A percentile compares a stretch with the other conserved stretches of the same genome.
Evolutionary conservation across 2,797 vertebrate genomes (phyloP).

Genomic region (Hirundo rustica): DNA sequence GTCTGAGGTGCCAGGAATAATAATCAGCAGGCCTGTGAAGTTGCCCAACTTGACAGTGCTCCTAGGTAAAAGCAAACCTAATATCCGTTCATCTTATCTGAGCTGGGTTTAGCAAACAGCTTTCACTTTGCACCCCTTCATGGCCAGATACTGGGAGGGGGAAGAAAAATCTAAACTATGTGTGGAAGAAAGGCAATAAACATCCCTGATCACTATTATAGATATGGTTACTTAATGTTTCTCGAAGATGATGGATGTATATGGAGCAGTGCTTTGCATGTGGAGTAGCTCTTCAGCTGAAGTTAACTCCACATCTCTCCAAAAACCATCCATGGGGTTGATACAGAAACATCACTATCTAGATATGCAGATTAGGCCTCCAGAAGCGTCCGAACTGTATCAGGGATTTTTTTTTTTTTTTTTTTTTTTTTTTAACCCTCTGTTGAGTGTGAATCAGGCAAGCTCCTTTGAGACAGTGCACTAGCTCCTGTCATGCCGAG

Average conservation of each 20-base stretch:
- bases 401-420: neutral
- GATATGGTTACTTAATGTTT: neutral
- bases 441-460: neutral
- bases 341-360: neutral
- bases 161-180: neutral
- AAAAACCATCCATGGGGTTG: neutral
- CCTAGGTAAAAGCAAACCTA: neutral
- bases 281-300: neutral
- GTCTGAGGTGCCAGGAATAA: neutral
- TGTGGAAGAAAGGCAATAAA: neutral
- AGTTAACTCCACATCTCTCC: neutral
- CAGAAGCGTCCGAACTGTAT: neutral
- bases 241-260: neutral
- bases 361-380: neutral
- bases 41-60: neutral
- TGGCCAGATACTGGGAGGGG: neutral
- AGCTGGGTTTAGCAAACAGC: neutral
- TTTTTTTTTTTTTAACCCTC: neutral
- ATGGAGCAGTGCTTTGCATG: fast-evolving
- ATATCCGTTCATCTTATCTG: neutral
- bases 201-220: neutral
- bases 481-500: too few species aligned
- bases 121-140: neutral
- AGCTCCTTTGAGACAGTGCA: neutral
- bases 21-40: neutral